Evolutionary conservation across 2,888 invertebrate genomes (phyloP).

Genomic region (Ferdinandea cuprea): DNA sequence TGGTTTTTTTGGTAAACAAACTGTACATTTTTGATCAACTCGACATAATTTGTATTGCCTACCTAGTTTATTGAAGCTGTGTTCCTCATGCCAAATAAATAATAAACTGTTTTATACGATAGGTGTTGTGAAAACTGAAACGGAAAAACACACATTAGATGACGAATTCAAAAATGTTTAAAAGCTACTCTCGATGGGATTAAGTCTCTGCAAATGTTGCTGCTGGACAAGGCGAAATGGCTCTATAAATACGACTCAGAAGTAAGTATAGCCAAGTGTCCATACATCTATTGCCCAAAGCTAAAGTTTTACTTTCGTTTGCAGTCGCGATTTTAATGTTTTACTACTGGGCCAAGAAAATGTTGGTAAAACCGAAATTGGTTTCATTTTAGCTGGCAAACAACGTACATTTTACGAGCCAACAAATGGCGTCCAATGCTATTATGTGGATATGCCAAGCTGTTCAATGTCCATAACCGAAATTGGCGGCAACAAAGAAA

Average conservation of each 20-base stretch:
- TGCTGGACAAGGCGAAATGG: constrained; percentile 64
- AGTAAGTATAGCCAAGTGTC: constrained; percentile 9
- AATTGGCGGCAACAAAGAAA: constrained; percentile 80
- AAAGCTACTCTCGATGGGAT: constrained; percentile 65
- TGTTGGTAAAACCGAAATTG: constrained; percentile 81
- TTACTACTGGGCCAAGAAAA: constrained; percentile 79
- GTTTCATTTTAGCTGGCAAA: constrained; percentile 76
- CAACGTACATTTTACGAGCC: constrained; percentile 77
- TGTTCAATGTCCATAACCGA: constrained; percentile 78
- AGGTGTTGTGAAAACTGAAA: background rate
- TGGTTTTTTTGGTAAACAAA: background rate
- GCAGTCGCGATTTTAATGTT: constrained; percentile 74
- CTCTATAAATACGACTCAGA: constrained; percentile 1
- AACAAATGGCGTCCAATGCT: constrained; percentile 81
- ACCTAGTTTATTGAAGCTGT: background rate
- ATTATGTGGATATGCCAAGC: constrained; percentile 53
- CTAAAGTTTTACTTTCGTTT: background rate
- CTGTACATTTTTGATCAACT: no score
- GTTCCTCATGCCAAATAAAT: background rate
- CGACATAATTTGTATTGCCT: no score
- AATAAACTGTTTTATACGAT: background rate
- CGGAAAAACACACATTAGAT: background rate
- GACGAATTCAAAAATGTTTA: constrained; percentile 12
- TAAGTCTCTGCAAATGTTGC: constrained; percentile 72
- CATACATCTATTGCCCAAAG: background rate